Conservation (phyloP, 2,797 vertebrate genomes). For the Epinephelus malabaricus region DNA sequence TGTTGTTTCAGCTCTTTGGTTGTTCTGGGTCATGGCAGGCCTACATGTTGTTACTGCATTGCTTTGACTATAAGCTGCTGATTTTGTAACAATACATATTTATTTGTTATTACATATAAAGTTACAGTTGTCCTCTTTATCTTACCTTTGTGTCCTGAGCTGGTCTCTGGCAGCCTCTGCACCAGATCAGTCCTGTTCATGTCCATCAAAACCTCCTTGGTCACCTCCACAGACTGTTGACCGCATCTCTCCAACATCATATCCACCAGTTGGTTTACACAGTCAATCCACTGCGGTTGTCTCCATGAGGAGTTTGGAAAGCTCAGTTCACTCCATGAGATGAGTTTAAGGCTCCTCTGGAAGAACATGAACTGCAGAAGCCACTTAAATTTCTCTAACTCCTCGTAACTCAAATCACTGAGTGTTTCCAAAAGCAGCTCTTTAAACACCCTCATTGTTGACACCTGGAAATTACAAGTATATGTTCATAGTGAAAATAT, state of each 20-base stretch:
- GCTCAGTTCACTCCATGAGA: accelerated
- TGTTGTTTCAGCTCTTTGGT: too few species aligned
- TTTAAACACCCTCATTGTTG: neutral
- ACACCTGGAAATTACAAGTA: too few species aligned
- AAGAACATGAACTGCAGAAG: neutral
- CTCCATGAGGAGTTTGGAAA: too few species aligned
- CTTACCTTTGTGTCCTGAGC: neutral
- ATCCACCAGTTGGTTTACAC: accelerated
- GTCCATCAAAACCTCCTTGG: neutral
- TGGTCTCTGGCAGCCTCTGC: neutral
- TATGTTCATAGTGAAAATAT: too few species aligned
- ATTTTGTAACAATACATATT: neutral
- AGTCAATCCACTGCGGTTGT: too few species aligned
- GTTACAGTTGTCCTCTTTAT: neutral
- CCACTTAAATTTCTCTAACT: neutral
- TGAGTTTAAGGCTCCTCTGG: neutral
- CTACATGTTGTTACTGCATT: too few species aligned
- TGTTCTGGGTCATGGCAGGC: too few species aligned
- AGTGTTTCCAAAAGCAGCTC: conserved; percentile 4
- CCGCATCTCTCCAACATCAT: neutral
- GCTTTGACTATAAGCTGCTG: too few species aligned
- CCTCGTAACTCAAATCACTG: neutral
- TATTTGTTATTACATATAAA: neutral
- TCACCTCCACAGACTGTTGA: conserved; percentile 7
- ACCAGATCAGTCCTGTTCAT: conserved; percentile 27